Conservation (phyloP, 2,797 vertebrate genomes). For the Setipinna tenuifilis region DNA sequence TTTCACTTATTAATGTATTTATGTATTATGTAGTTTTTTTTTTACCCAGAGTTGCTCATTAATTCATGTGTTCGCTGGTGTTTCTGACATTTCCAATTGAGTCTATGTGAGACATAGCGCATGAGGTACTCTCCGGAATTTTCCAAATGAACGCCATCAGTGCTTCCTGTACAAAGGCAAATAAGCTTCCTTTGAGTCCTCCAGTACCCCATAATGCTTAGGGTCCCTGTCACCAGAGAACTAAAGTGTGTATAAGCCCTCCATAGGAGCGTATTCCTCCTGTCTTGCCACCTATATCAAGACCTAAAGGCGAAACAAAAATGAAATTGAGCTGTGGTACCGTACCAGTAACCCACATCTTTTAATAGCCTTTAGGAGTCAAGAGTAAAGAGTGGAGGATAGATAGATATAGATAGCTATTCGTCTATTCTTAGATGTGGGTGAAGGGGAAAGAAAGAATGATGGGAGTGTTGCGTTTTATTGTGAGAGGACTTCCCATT, state of each 20-base stretch:
- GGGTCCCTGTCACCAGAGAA: background rate
- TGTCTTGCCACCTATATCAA: background rate
- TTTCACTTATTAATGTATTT: constrained; percentile 65
- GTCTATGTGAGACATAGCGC: constrained; percentile 20
- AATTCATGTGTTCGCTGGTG: constrained; percentile 68
- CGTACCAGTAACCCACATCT: constrained; percentile 23
- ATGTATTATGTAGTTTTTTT: constrained; percentile 62
- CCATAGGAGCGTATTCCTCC: background rate
- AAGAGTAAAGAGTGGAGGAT: background rate
- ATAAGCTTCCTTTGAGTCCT: background rate
- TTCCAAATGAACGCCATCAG: background rate
- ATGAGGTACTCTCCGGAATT: background rate
- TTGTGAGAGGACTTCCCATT: constrained; percentile 13
- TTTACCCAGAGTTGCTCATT: constrained; percentile 59
- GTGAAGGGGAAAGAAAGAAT: background rate
- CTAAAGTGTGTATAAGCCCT: background rate
- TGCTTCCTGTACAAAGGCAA: background rate
- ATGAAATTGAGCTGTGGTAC: background rate
- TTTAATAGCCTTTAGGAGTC: background rate
- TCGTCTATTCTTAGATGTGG: background rate
- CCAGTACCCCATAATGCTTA: background rate
- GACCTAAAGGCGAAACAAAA: background rate
- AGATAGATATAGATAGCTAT: background rate
- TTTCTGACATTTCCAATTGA: constrained; percentile 48
- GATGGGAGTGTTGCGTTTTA: background rate